Evolutionary conservation across 2,113 vertebrate genomes (phyloP).

Genomic region (Albula glossodonta): DNA sequence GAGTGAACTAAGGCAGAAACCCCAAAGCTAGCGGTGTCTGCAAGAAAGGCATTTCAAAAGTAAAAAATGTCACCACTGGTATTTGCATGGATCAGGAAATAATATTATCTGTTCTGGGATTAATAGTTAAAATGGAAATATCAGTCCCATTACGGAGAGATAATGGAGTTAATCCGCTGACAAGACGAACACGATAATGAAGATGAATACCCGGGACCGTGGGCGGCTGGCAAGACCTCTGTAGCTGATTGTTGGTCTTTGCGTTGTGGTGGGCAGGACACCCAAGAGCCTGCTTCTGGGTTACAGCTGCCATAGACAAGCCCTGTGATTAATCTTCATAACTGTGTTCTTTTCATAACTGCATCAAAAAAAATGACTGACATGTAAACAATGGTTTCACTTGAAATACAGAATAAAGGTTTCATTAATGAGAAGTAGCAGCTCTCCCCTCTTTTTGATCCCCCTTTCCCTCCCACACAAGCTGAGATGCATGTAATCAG

Average conservation of each 20-base stretch:
- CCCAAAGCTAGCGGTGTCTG: too few relatives aligned
- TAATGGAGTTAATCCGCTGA: not conserved
- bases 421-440: too few relatives aligned
- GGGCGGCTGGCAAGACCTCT: not conserved
- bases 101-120: not conserved
- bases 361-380: not conserved
- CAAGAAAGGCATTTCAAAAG: not conserved
- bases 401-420: not conserved
- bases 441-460: too few relatives aligned
- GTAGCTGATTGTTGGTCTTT: not conserved
- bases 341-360: not conserved
- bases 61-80: not conserved
- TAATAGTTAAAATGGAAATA: not conserved
- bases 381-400: not conserved
- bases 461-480: too few relatives aligned
- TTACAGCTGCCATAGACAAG: not conserved
- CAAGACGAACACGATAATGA: not conserved
- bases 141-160: not conserved
- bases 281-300: not conserved
- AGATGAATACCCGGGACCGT: not conserved
- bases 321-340: not conserved
- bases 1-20: too few relatives aligned
- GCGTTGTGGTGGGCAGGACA: not conserved
- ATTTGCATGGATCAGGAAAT: not conserved
- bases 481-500: too few relatives aligned